Evolutionary conservation across 2,113 vertebrate species (phyloP), one percentile per base, ranked within the genome.

Genomic region (Ophthalmotilapia sp.): DNA sequence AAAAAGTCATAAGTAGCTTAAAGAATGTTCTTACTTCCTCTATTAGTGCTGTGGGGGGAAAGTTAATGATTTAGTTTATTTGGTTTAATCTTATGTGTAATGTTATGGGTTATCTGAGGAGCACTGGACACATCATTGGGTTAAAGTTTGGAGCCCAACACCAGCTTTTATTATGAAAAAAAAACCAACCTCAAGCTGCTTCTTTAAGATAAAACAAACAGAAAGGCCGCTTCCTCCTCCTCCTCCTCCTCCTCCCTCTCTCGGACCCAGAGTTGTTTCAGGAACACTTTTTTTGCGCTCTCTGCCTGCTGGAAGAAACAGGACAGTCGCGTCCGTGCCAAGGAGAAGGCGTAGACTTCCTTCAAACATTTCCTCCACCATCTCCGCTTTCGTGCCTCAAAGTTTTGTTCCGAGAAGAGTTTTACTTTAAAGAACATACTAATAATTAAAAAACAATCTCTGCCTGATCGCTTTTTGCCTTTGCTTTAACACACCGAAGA

Each of bases 261-360:
- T 31, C 73, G 87, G 88, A 90, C 89, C 42, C 73, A 83, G 83
- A 81, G 85, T 90, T 90, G 93, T 93, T 93, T 91, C 86, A 93
- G 92, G 89, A 92, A 93, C 91, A 85, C 40, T 73, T 68, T 75
- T 75, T 19, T 84, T 73, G 75, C 40, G 12, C 80, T 82, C 56
- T 29, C 36, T 84, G 14, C 82, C 56, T 9, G 33, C 84, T 90
- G 62, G 62, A 55, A 89, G 86, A 81, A 90, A 86, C 91, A 89
- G 88, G 89, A 92, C 91, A 53, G 80, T 14, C 84, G 49, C 2
- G 70, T 89, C 81, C 53, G 89, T 84, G 84, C 92, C 85, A 90
- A 82, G 65, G 90, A 91, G 94, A 94, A 95, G 94, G 95, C 94
- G 95, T 92, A 89, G 40, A 95, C 94, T 95, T 95, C 95, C 95